Conservation (phyloP, 1,140 invertebrate genomes). For the Helicorthomorpha holstii region DNA sequence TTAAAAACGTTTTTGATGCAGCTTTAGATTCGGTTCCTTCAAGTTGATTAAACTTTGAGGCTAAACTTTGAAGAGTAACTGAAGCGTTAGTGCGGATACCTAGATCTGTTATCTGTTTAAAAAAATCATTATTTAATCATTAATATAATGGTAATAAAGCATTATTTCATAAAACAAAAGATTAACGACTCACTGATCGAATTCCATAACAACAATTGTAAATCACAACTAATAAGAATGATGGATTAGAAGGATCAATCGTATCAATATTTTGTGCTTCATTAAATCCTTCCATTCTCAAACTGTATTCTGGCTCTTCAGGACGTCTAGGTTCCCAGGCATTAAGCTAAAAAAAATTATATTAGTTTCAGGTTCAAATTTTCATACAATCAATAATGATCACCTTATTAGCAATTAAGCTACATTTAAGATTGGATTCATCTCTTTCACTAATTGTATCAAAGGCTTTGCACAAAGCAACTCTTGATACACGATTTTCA, state of each 20-base stretch:
- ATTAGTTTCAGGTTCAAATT: too few species aligned
- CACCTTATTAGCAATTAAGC: too few species aligned
- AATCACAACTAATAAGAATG: too few species aligned
- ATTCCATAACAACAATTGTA: constrained; percentile 70
- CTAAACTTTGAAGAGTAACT: constrained; percentile 46
- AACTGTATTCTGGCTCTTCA: constrained; percentile 80
- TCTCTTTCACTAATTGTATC: too few species aligned
- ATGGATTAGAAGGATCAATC: too few species aligned
- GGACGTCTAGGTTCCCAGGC: constrained; percentile 66
- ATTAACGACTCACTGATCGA: too few species aligned
- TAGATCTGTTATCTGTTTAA: constrained; percentile 49
- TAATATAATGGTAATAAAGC: neutral
- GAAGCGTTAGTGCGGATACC: constrained; percentile 61
- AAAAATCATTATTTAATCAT: constrained; percentile 1
- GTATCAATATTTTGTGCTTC: constrained; percentile 42
- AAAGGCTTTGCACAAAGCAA: too few species aligned
- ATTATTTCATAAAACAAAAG: constrained; percentile 24
- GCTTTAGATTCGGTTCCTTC: neutral
- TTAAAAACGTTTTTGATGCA: neutral
- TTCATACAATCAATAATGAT: too few species aligned
- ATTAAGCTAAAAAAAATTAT: constrained; percentile 51
- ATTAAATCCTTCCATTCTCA: constrained; percentile 41
- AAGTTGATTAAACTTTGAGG: constrained; percentile 27
- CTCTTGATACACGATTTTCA: too few species aligned
- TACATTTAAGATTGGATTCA: too few species aligned